Percentiles rank a stretch among this genome's conserved stretches.
These are phyloP conservation scores for Cliona cf. orientalis DNA, from an alignment of 37 sponge, comb jelly and placozoan genomes.

Conservation along the genomic window DNA sequence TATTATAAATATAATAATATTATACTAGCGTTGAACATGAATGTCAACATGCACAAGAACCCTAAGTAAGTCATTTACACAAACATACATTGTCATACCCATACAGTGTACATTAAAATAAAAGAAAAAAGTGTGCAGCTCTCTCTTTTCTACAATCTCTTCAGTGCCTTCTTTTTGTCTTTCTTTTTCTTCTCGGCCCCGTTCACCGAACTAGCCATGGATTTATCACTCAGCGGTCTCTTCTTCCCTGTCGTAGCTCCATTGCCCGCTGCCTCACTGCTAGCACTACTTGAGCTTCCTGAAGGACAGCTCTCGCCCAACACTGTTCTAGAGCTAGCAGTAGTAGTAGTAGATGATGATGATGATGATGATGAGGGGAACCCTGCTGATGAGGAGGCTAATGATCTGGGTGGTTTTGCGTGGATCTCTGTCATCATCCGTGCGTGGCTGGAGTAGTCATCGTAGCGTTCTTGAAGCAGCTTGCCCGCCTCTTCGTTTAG, in stretches of 20 bases:
- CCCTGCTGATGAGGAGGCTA: too few species aligned
- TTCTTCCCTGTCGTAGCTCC: constrained; percentile 54
- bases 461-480: constrained; percentile 89
- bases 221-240: constrained; percentile 60
- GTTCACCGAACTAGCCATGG: not conserved
- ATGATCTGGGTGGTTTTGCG: constrained; percentile 72
- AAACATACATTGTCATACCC: too few species aligned
- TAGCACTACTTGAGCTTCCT: not conserved
- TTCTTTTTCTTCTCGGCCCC: constrained; percentile 77
- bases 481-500: constrained; percentile 98
- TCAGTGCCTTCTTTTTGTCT: constrained; percentile 89
- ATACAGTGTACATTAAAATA: not conserved
- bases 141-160: constrained; percentile 61
- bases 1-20: too few species aligned
- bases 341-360: not conserved
- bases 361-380: not conserved
- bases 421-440: constrained; percentile 94
- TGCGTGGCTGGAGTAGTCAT: constrained; percentile 85
- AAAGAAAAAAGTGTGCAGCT: constrained; percentile 6
- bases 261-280: not conserved
- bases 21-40: too few species aligned
- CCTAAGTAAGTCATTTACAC: too few species aligned
- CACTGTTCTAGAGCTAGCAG: not conserved
- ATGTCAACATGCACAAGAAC: too few species aligned
- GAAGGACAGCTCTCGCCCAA: not conserved